A percentile compares a stretch with the other conserved stretches of the same genome.
Evolutionary conservation across 53 echinoderm and acorn worm genomes (phyloP).

Genomic region (Arbacia lixula): DNA sequence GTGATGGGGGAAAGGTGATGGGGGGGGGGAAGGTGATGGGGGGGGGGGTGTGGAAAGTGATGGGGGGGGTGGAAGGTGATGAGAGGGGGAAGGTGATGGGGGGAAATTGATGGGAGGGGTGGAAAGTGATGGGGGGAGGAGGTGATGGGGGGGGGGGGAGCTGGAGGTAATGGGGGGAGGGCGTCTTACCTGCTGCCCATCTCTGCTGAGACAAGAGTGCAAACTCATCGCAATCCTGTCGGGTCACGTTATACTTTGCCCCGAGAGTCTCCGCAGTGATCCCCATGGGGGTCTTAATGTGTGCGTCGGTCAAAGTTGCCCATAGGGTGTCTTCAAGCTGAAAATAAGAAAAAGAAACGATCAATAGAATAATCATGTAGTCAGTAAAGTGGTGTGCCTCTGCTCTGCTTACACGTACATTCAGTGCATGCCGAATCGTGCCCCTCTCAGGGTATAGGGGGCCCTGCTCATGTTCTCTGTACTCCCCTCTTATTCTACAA

Average conservation of each 20-base stretch:
- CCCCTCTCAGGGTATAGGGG: conserved; percentile 76
- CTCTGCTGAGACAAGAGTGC: conserved; percentile 84
- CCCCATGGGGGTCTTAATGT: conserved; percentile 98
- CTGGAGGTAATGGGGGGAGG: not conserved
- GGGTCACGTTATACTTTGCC: conserved; percentile 79
- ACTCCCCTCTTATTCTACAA: too few species aligned
- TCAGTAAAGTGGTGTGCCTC: conserved; percentile 46
- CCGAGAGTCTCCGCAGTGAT: conserved; percentile 95
- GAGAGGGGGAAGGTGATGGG: not conserved
- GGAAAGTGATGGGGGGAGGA: too few species aligned
- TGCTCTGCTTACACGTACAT: conserved; percentile 77
- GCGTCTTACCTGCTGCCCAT: conserved; percentile 78
- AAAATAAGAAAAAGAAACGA: not conserved
- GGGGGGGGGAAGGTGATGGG: too few species aligned
- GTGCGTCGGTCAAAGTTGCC: conserved; percentile 91
- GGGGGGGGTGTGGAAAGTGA: too few species aligned
- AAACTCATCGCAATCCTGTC: conserved; percentile 92
- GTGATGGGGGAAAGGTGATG: too few species aligned
- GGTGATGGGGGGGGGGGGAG: not conserved
- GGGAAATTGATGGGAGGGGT: too few species aligned
- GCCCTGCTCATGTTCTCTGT: conserved; percentile 93
- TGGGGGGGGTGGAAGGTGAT: not conserved
- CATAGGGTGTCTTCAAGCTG: conserved; percentile 95
- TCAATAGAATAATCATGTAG: not conserved
- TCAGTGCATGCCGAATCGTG: conserved; percentile 80